Percentiles rank a stretch among this genome's conserved stretches.
These are phyloP conservation scores for Thryonomys swinderianus DNA, from an alignment of 2,113 vertebrate species.

Conservation along the genomic window DNA sequence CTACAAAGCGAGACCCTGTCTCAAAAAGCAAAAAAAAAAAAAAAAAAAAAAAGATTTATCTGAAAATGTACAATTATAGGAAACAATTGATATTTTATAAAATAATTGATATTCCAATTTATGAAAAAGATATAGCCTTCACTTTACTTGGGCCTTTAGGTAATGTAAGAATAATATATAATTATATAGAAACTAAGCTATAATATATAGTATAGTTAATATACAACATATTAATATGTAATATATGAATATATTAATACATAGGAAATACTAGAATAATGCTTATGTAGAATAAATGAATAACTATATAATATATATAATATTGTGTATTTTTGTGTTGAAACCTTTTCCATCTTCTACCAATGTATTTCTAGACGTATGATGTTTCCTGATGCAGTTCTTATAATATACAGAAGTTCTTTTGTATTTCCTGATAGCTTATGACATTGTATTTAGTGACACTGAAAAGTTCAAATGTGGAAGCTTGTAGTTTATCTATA, in stretches of 20 bases:
- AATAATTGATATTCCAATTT: not conserved
- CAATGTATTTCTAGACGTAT: not conserved
- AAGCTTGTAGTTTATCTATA: not conserved
- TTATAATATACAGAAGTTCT: not conserved
- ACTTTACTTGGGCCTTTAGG: not conserved
- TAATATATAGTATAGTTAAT: not conserved
- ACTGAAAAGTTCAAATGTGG: not conserved
- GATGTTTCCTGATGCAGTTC: not conserved
- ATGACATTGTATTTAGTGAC: not conserved
- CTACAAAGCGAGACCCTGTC: no score
- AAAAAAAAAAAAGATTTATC: no score
- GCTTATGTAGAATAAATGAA: not conserved
- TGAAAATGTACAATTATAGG: not conserved
- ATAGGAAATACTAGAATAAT: not conserved
- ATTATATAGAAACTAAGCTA: not conserved
- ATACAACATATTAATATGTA: not conserved
- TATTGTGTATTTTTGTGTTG: not conserved
- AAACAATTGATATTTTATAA: not conserved
- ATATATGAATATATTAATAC: not conserved
- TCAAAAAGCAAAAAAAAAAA: no score
- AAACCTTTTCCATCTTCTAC: not conserved
- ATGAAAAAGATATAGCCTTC: not conserved
- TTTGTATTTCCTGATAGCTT: not conserved
- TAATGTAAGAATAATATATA: not conserved
- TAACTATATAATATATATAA: not conserved